These are phyloP conservation scores for Bungarus multicinctus DNA, from an alignment of 2,113 vertebrate species.

Conservation along the genomic window DNA sequence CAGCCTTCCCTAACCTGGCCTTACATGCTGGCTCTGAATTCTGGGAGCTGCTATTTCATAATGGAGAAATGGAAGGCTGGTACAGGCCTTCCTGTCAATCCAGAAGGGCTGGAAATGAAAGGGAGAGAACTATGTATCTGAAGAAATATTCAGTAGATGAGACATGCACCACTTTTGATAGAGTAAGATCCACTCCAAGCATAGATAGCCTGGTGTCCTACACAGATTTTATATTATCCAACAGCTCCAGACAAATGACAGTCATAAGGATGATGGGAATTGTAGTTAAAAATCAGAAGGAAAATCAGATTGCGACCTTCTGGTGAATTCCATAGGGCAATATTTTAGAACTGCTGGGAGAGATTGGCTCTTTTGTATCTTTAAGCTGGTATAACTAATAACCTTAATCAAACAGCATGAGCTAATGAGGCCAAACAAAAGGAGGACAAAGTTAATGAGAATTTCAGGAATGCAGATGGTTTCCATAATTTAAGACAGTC, in stretches of 20 bases:
- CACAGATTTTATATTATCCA: background rate
- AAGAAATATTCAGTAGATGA: background rate
- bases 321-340: background rate
- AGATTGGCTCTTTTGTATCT: background rate
- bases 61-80: background rate
- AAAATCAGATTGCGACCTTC: background rate
- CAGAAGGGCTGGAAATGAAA: background rate
- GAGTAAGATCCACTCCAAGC: background rate
- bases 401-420: conserved; percentile 2
- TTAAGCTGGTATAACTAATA: background rate
- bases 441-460: background rate
- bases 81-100: background rate
- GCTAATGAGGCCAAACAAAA: conserved; percentile 22
- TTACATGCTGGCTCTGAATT: background rate
- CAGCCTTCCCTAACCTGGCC: background rate
- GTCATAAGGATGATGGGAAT: background rate
- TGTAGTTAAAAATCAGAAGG: background rate
- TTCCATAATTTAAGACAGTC: background rate
- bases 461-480: background rate
- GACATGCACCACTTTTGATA: background rate
- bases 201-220: background rate
- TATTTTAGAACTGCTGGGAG: background rate
- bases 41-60: background rate
- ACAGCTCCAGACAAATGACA: background rate
- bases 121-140: background rate